phyloP scores from a whole-genome alignment of 1,140 invertebrate species.

The Tachypleus tridentatus region DNA sequence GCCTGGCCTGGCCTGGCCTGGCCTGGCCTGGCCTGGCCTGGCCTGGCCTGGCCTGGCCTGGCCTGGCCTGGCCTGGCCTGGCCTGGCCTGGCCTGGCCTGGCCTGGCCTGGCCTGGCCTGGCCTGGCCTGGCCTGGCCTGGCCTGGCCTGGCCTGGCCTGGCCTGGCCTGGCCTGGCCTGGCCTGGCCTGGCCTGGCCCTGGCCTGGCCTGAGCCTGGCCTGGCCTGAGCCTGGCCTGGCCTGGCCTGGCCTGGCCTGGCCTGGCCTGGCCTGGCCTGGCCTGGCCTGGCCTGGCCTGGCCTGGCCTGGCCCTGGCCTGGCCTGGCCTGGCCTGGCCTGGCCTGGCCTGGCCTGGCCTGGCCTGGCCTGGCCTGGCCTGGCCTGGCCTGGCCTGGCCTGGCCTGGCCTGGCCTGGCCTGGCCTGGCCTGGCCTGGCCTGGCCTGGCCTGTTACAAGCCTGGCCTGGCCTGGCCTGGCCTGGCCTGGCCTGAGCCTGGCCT shows the following conservation, averaged over 20 bases:
- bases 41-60: constrained; percentile 26
- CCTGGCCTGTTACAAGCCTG: too few relatives aligned
- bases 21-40: constrained; percentile 24
- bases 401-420: constrained; percentile 25
- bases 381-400: constrained; percentile 22
- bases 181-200: constrained; percentile 27
- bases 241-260: constrained; percentile 20
- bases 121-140: constrained; percentile 19
- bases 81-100: constrained; percentile 25
- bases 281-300: constrained; percentile 15
- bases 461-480: constrained; percentile 21
- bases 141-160: constrained; percentile 22
- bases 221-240: constrained; percentile 19
- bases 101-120: constrained; percentile 25
- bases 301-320: too few relatives aligned
- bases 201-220: constrained; percentile 23
- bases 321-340: constrained; percentile 6
- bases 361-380: constrained; percentile 24
- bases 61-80: constrained; percentile 21
- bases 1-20: constrained; percentile 24
- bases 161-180: constrained; percentile 24
- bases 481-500: constrained; percentile 24
- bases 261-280: constrained; percentile 7
- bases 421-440: constrained; percentile 21
- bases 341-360: constrained; percentile 15